These are phyloP conservation scores for Portevinia maculata DNA, from an alignment of 2,888 invertebrate species.

Conservation along the genomic window DNA sequence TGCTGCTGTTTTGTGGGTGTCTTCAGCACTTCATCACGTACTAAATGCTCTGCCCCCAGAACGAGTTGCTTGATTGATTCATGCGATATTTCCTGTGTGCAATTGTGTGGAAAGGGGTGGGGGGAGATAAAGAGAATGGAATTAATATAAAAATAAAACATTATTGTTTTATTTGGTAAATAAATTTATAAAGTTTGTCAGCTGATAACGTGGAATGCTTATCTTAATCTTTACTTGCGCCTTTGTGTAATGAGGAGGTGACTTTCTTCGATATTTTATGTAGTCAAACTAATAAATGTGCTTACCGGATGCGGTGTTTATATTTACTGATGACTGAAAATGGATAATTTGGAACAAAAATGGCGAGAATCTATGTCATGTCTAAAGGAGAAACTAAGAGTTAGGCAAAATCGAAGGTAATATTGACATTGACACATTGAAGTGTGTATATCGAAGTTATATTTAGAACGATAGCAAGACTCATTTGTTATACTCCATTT, in stretches of 20 bases:
- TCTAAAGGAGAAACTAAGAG: too few relatives aligned
- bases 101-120: conserved; percentile 38
- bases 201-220: conserved; percentile 14
- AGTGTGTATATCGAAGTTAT: too few relatives aligned
- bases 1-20: conserved; percentile 82
- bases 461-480: too few relatives aligned
- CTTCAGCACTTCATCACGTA: conserved; percentile 84
- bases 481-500: too few relatives aligned
- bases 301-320: conserved; percentile 33
- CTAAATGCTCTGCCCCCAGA: conserved; percentile 91
- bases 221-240: conserved; percentile 14
- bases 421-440: too few relatives aligned
- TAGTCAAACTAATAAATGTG: conserved; percentile 52
- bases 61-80: conserved; percentile 89
- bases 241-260: conserved; percentile 15
- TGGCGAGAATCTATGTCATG: conserved; percentile 2
- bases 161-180: conserved; percentile 20
- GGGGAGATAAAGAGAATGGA: conserved; percentile 43
- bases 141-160: conserved; percentile 36
- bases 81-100: conserved; percentile 82
- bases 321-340: conserved; percentile 28
- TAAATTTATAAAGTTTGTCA: conserved; percentile 45
- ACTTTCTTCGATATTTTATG: not conserved
- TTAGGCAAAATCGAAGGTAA: too few relatives aligned
- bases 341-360: conserved; percentile 38